Base-by-base conservation (phyloP, 2,113 vertebrate genomes). In the Pristiophorus japonicus region DNA sequence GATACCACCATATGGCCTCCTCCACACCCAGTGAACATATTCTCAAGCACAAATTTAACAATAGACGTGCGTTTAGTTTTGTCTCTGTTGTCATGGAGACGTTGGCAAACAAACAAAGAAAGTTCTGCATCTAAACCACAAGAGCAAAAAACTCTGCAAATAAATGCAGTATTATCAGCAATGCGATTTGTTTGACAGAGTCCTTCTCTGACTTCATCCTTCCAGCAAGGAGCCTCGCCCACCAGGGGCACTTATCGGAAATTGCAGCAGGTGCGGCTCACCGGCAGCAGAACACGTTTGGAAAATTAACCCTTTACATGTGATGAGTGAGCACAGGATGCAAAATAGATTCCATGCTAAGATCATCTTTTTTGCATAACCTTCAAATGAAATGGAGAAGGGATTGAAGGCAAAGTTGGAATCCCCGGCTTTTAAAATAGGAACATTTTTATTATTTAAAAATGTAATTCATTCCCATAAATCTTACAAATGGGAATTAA, bases 81-180 rank as follows among this genome's bases (percentile, higher is more conserved):
- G 88, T 63, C 88, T 65, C 88, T 63, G 88, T 92, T 92, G 88
- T 63, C n/a, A 0, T 63, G 88, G 88, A 92, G 62, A 92, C 59
- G 16, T 20, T 92, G 88, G 88, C 88, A 92, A 63, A 62, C 34
- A 92, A 88, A 55, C 85, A 88, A 59, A 34, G 59, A 88, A 92
- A 81, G 62, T 92, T 90, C 88, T 92, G 88, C 59, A 92, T 38
- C 59, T 92, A 92, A 92, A 92, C 88, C 59, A 92, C 88, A 92
- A n/a, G 59, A 63, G 88, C 78, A 65, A 38, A 92, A 81, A 63
- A 38, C 88, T 92, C 18, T 63, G 88, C 18, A 1, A n/a, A n/a
- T 38, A 59, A 92, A 92, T 92, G 55, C n/a, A 62, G 18, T 16
- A 63, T 92, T 92, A 92, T 92, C 88, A 92, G 55, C 55, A 38